A percentile compares a stretch with the other conserved stretches of the same genome.
phyloP scores from a whole-genome alignment of 2,797 vertebrate genomes.

The Phoeniculus purpureus region DNA sequence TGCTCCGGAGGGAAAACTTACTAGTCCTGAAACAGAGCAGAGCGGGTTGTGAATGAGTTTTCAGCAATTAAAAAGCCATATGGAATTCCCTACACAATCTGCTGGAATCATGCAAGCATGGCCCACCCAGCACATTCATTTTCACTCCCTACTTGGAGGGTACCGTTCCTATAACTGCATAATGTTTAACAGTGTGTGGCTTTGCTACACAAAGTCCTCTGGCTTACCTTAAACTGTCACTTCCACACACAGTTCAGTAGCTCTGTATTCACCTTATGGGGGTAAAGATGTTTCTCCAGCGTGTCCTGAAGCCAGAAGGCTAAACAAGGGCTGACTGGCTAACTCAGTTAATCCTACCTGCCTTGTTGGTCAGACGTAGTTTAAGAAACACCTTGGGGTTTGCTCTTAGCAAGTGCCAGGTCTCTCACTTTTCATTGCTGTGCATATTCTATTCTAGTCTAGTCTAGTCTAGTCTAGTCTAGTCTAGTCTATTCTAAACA shows the following conservation, averaged over 20 bases:
- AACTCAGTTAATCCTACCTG: neutral
- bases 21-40: constrained; percentile 69
- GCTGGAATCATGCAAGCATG: neutral
- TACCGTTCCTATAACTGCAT: rapidly evolving
- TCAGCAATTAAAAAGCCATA: neutral
- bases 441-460: neutral
- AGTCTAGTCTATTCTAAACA: neutral
- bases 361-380: neutral
- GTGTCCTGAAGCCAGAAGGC: neutral
- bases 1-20: constrained; percentile 68
- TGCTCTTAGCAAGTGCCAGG: neutral
- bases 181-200: rapidly evolving
- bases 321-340: neutral
- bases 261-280: neutral
- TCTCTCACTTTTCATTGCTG: neutral
- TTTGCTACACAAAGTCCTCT: neutral
- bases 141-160: neutral
- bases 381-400: neutral
- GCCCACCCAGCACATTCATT: neutral
- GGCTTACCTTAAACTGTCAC: neutral
- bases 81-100: neutral
- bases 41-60: neutral
- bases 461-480: no score
- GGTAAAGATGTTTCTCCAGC: neutral
- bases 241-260: neutral